phyloP scores from a whole-genome alignment of 1,140 invertebrate genomes.

The Platorchestia sp. region DNA sequence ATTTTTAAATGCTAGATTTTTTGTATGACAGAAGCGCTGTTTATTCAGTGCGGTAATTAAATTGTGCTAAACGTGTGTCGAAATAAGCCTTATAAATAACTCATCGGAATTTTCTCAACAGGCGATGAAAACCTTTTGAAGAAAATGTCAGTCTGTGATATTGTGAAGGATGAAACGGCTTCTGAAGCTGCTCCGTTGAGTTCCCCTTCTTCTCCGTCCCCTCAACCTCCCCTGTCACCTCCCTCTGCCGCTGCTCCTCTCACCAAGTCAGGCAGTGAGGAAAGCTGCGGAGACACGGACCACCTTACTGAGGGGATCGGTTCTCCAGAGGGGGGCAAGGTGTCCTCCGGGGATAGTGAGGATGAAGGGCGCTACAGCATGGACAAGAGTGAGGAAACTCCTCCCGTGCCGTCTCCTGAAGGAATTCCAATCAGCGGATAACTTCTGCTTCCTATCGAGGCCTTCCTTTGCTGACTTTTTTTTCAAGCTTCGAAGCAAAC shows the following conservation, averaged over 20 bases:
- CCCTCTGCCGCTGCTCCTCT: background rate
- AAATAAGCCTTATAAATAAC: too few species aligned
- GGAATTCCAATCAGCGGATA: constrained; percentile 62
- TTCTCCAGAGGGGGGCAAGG: constrained; percentile 23
- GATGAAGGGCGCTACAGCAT: constrained; percentile 58
- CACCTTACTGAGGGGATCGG: constrained; percentile 45
- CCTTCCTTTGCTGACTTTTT: background rate
- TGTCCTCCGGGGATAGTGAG: constrained; percentile 10
- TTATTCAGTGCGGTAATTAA: too few species aligned
- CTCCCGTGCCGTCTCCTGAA: constrained; percentile 56
- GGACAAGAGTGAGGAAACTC: constrained; percentile 32
- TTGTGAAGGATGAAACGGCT: constrained; percentile 9
- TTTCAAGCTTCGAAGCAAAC: background rate
- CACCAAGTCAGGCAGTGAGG: constrained; percentile 54
- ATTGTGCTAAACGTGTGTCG: too few species aligned
- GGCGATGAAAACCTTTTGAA: background rate
- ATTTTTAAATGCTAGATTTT: too few species aligned
- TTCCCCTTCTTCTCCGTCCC: constrained; percentile 52
- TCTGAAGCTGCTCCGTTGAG: constrained; percentile 43
- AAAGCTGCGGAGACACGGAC: constrained; percentile 57
- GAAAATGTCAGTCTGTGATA: constrained; percentile 24
- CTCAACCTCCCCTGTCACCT: constrained; percentile 4
- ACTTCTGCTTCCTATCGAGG: constrained; percentile 18
- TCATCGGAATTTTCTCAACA: too few species aligned
- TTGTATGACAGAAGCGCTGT: too few species aligned